Conservation (phyloP, 2,888 invertebrate species). For the Ariolimax columbianus region DNA sequence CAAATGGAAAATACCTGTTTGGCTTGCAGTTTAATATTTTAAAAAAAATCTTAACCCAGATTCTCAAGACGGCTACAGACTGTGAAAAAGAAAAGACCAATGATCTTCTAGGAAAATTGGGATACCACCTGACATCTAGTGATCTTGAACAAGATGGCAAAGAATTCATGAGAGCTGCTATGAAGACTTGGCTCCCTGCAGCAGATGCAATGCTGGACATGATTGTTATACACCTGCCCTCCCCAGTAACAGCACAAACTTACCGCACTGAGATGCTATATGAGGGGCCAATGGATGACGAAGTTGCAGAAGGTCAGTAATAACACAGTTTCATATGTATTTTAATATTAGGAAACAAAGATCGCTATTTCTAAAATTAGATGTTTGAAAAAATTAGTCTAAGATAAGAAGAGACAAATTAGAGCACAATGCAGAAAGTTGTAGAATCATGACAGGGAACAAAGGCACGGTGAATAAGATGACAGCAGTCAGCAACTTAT, state of each 20-base stretch:
- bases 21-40: background rate
- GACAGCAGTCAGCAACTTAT: too few relatives aligned
- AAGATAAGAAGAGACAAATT: background rate
- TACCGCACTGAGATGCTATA: slow-evolving; percentile 99
- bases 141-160: slow-evolving; percentile 97
- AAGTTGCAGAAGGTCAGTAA: slow-evolving; percentile 88
- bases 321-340: too few relatives aligned
- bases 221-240: slow-evolving; percentile 99
- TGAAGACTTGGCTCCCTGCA: slow-evolving; percentile 99
- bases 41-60: slow-evolving; percentile 58
- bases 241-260: slow-evolving; percentile 97
- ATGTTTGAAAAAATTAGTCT: background rate
- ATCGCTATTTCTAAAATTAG: background rate
- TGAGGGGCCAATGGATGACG: slow-evolving; percentile 98
- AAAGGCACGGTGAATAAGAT: too few relatives aligned
- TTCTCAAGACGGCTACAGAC: slow-evolving; percentile 60
- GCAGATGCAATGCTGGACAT: slow-evolving; percentile 99
- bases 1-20: background rate
- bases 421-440: too few relatives aligned
- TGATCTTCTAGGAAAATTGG: slow-evolving; percentile 91
- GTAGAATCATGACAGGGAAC: too few relatives aligned
- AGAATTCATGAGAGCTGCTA: slow-evolving; percentile 94
- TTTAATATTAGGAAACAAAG: too few relatives aligned
- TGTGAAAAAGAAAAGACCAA: slow-evolving; percentile 87
- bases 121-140: slow-evolving; percentile 92